These are phyloP conservation scores for Gambusia affinis DNA, from an alignment of 2,113 vertebrate genomes.

Conservation along the genomic window DNA sequence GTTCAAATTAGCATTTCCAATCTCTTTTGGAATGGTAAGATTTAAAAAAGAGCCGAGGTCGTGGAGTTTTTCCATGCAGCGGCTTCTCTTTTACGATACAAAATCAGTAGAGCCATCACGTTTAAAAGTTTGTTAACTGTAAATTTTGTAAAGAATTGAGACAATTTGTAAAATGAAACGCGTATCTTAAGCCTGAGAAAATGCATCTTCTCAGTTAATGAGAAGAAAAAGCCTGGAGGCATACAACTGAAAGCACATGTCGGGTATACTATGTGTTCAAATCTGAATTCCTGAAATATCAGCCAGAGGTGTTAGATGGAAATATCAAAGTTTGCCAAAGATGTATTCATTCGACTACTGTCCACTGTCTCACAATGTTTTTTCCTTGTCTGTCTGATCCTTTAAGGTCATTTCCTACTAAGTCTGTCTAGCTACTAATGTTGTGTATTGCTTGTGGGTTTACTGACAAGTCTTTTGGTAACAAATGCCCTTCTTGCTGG, in stretches of 20 bases:
- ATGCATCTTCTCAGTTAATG: neutral
- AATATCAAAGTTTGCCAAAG: neutral
- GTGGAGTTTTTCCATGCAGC: neutral
- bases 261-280: neutral
- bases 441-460: neutral
- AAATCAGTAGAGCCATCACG: neutral
- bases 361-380: neutral
- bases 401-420: neutral
- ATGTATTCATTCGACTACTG: neutral
- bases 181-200: neutral
- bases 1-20: neutral
- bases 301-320: neutral
- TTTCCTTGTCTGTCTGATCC: neutral
- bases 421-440: neutral
- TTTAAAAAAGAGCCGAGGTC: too few species aligned
- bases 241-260: neutral
- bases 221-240: neutral
- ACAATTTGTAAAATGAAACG: neutral
- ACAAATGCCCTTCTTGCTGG: neutral
- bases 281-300: too few species aligned
- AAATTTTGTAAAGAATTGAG: neutral
- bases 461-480: neutral
- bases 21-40: too few species aligned
- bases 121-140: neutral
- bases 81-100: neutral